Evolutionary conservation across 2,113 vertebrate species (phyloP).

Genomic region (Notarius quadriscutis): DNA sequence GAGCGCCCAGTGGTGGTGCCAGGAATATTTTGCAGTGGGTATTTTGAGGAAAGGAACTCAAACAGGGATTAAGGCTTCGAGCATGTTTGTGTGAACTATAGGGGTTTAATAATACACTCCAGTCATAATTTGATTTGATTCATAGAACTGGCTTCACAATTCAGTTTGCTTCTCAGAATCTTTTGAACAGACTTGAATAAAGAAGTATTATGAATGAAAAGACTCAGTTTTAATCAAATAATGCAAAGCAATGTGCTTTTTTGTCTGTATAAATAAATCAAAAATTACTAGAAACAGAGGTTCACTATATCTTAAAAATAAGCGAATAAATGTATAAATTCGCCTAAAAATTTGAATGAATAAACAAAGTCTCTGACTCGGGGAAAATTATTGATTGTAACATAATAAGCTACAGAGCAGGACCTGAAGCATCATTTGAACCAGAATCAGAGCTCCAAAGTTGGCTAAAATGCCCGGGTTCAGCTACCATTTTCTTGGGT

Average conservation of each 20-base stretch:
- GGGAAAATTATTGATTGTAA: too few species aligned
- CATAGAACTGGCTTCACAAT: not conserved
- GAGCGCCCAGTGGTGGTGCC: not conserved
- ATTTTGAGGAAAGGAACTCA: not conserved
- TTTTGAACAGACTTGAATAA: not conserved
- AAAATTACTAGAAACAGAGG: not conserved
- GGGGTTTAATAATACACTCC: not conserved
- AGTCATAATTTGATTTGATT: not conserved
- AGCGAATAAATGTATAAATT: too few species aligned
- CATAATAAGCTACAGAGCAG: too few species aligned
- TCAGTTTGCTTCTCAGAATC: not conserved
- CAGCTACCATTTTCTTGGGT: too few species aligned
- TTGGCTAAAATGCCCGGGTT: too few species aligned
- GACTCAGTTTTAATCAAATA: not conserved
- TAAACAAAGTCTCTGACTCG: too few species aligned
- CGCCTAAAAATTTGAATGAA: too few species aligned
- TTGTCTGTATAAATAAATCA: not conserved
- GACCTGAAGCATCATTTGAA: too few species aligned
- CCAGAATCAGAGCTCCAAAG: too few species aligned
- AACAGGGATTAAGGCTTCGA: not conserved
- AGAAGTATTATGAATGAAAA: not conserved
- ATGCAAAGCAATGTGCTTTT: not conserved
- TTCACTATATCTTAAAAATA: not conserved
- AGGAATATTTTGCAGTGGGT: not conserved
- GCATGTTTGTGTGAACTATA: not conserved